Conservation (phyloP, 2,797 vertebrate genomes). For the Melanotaenia parkinsoni region DNA sequence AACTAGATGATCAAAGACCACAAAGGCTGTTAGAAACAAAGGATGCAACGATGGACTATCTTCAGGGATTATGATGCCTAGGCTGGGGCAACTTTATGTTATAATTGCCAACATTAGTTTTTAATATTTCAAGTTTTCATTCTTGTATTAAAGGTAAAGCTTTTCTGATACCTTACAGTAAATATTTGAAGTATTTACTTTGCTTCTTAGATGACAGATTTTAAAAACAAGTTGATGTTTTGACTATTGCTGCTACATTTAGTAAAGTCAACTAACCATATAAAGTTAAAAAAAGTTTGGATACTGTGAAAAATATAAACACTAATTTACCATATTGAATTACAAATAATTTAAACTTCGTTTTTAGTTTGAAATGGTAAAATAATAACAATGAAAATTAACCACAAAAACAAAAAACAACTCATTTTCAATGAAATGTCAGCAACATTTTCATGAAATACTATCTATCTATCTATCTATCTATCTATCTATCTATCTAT, state of each 20-base stretch:
- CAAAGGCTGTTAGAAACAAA: slow-evolving; percentile 34
- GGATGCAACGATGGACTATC: slow-evolving; percentile 4
- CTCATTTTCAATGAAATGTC: too few relatives aligned
- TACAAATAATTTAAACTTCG: too few relatives aligned
- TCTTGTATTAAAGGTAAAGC: neutral
- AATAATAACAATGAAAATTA: too few relatives aligned
- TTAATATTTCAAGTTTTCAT: slow-evolving; percentile 1
- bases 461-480: too few relatives aligned
- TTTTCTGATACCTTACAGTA: slow-evolving; percentile 1
- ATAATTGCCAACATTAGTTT: neutral
- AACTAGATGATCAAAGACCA: slow-evolving; percentile 54
- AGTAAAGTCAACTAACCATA: neutral
- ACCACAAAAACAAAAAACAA: too few relatives aligned
- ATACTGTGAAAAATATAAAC: too few relatives aligned
- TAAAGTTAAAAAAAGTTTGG: neutral
- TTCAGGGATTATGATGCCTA: slow-evolving; percentile 14
- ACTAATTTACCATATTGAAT: too few relatives aligned
- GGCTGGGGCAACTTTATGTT: neutral
- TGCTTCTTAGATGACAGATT: neutral
- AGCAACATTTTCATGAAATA: too few relatives aligned
- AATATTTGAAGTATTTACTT: neutral
- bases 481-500: too few relatives aligned
- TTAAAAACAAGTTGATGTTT: neutral
- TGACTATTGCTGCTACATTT: neutral
- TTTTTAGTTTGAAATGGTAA: too few relatives aligned